Percentiles rank a stretch among this genome's conserved stretches.
Conservation (phyloP, 2,113 vertebrate genomes). For the Bos javanicus region DNA sequence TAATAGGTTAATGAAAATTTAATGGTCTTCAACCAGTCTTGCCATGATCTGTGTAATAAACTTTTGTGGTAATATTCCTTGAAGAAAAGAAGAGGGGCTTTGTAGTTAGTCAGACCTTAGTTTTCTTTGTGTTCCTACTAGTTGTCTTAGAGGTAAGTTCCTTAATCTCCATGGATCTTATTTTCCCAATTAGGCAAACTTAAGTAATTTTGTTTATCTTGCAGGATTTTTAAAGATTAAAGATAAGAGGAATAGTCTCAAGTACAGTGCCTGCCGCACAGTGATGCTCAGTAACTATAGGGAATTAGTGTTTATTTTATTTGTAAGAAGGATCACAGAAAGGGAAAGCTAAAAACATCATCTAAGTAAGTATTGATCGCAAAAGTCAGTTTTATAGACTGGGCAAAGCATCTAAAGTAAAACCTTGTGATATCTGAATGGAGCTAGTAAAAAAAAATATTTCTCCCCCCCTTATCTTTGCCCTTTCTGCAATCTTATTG, state of each 20-base stretch:
- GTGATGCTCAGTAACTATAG: not conserved
- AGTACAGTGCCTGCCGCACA: not conserved
- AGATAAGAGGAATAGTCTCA: not conserved
- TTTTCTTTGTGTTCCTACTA: not conserved
- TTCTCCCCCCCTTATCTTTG: not conserved
- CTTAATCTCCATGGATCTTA: not conserved
- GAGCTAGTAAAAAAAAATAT: not conserved
- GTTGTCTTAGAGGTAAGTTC: not conserved
- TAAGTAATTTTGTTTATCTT: not conserved
- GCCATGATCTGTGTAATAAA: not conserved
- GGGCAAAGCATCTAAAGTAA: not conserved
- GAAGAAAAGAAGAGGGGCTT: not conserved
- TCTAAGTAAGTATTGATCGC: not conserved
- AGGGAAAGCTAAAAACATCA: not conserved
- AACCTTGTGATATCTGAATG: not conserved
- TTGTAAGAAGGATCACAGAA: not conserved
- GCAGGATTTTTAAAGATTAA: not conserved
- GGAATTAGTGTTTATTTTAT: not conserved
- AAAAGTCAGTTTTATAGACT: not conserved
- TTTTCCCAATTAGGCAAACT: not conserved
- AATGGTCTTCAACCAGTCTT: not conserved
- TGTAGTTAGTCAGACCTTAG: not conserved
- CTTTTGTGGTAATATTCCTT: not conserved
- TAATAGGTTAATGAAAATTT: not conserved
- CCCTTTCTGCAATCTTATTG: not conserved